A percentile compares a stretch with the other conserved stretches of the same genome.
phyloP scores from a whole-genome alignment of 2,888 invertebrate genomes.

The Tachystola acroxantha region DNA sequence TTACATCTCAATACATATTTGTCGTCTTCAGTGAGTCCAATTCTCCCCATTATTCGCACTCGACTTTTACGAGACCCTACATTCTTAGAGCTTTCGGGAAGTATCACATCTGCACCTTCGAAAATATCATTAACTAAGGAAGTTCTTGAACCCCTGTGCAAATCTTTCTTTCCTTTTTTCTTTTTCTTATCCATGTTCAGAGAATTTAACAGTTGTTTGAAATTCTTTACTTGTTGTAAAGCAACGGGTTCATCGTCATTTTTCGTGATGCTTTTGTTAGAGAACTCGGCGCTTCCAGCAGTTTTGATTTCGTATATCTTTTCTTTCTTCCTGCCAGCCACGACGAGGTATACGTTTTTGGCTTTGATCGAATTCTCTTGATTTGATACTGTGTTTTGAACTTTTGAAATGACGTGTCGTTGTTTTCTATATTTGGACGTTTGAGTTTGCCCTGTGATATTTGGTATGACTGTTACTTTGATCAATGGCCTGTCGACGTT shows the following conservation, averaged over 20 bases:
- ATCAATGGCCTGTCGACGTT: constrained; percentile 34
- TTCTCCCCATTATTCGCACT: constrained; percentile 46
- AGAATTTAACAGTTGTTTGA: constrained; percentile 34
- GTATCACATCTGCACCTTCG: constrained; percentile 3
- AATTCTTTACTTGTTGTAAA: constrained; percentile 24
- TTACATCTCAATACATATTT: constrained; percentile 52
- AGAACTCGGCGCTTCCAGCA: constrained; percentile 40
- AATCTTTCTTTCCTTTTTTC: constrained; percentile 17
- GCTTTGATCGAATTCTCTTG: constrained; percentile 38
- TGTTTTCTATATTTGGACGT: constrained; percentile 24
- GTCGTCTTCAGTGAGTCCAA: constrained; percentile 49
- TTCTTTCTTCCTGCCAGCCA: constrained; percentile 35
- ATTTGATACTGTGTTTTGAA: constrained; percentile 37
- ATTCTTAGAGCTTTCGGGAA: constrained; percentile 4
- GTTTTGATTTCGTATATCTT: constrained; percentile 48
- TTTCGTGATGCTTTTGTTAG: constrained; percentile 20
- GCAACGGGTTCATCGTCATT: constrained; percentile 38
- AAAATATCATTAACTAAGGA: constrained; percentile 9
- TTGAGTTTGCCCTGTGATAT: constrained; percentile 26
- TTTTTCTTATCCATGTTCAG: constrained; percentile 49
- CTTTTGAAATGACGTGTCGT: constrained; percentile 21
- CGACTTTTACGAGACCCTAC: constrained; percentile 27
- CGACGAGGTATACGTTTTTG: constrained; percentile 38
- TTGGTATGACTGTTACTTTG: constrained; percentile 48
- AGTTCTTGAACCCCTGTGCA: not conserved